Percentiles rank a stretch among this genome's conserved stretches.
phyloP scores from a whole-genome alignment of 2,113 vertebrate species.

The Microtus pennsylvanicus region DNA sequence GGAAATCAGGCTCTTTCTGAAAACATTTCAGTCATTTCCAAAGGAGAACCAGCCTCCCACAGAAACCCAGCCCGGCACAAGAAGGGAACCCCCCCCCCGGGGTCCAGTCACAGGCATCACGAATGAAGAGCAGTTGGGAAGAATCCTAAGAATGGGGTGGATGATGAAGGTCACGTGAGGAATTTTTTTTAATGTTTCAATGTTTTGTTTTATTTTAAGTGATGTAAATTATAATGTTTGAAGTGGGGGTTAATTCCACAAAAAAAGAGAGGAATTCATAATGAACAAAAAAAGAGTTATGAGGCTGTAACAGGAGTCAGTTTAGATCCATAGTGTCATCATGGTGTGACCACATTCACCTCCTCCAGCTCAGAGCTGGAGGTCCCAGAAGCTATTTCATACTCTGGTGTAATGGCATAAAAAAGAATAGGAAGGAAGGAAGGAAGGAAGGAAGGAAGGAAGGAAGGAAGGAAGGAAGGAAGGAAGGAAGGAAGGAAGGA shows the following conservation, averaged over 20 bases:
- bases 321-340: too few species aligned
- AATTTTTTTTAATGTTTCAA: background rate
- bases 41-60: background rate
- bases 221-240: background rate
- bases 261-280: background rate
- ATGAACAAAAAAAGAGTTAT: too few species aligned
- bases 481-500: too few species aligned
- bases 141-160: background rate
- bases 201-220: background rate
- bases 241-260: background rate
- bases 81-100: background rate
- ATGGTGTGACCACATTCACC: background rate
- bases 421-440: background rate
- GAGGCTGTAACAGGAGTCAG: background rate
- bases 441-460: too few species aligned
- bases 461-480: background rate
- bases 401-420: background rate
- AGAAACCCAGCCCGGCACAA: background rate
- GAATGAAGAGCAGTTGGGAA: slow-evolving; percentile 12
- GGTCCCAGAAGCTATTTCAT: background rate
- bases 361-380: background rate
- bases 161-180: background rate
- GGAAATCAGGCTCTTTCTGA: background rate
- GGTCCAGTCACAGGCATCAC: background rate
- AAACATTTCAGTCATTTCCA: background rate